Base-by-base conservation (phyloP, 2,888 invertebrate genomes). In the Stenichneumon culpator region DNA sequence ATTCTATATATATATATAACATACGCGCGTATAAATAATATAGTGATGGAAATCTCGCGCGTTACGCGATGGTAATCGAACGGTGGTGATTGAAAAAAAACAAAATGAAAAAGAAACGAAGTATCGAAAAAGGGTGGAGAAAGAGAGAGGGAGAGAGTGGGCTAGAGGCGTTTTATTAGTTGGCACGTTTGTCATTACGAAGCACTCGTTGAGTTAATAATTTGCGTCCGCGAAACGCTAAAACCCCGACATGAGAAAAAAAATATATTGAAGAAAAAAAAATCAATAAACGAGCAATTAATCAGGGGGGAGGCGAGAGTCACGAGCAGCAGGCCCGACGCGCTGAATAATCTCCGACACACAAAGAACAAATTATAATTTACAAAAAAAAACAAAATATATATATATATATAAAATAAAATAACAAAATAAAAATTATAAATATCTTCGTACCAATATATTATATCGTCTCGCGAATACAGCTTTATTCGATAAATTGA, bases 1-100 rank as follows among this genome's bases (percentile, higher is more conserved):
- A 50, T 60, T 25, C 63, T 63, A 78, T 25, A 78, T 70, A 63
- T 60, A 83, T 44, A 77, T 52, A 74, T 84, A 86, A 28, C 47
- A 79, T 86, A 83, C 67, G 83, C 84, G 87, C 86, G 84, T 83
- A 87, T 87, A 79, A 81, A 89, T 85, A 54, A 47, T 54, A 36
- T 74, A 72, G 22, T 39, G 72, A 80, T 73, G 52, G 54, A 28
- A 73, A 73, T 80, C 25, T 39, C 9, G 54, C 54, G 22, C n/a
- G 9, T 54, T 54, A 50, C 54, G n/a, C 70, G 69, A 47, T 50
- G 52, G 54, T 63, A 6, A 6, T 47, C 63, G 72, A 39, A 63
- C 44, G 44, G 60, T 74, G 47, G 72, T 67, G 77, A 72, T 9
- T 1, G 57, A 57, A 39, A 28, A 57, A 77, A 39, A 54, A 67